Percentiles rank a stretch among this genome's conserved stretches.
Conservation (phyloP, 2,113 vertebrate genomes). For the Brienomyrus brachyistius region DNA sequence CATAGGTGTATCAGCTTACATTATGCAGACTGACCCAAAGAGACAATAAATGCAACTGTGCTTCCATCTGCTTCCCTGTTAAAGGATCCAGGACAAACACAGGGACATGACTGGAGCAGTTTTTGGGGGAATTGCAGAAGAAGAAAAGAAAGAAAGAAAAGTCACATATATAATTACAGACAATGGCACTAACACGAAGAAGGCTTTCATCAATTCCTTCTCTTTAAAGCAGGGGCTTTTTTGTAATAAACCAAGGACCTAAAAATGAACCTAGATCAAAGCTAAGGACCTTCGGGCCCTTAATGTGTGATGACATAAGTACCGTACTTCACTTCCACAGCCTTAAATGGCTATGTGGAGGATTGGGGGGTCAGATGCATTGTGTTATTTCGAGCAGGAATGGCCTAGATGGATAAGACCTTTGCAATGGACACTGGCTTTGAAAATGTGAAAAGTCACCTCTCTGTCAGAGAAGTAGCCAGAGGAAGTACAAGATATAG, state of each 20-base stretch:
- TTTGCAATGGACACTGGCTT: not conserved
- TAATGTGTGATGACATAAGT: not conserved
- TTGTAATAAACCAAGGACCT: not conserved
- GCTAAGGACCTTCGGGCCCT: not conserved
- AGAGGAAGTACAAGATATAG: not conserved
- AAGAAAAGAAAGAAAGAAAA: not conserved
- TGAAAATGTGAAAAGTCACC: not conserved
- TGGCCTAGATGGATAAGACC: not conserved
- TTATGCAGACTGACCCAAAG: not conserved
- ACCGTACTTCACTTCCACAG: not conserved
- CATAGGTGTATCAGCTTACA: not conserved
- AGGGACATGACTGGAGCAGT: not conserved
- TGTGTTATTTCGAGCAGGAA: not conserved
- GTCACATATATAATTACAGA: not conserved
- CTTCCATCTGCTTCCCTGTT: not conserved
- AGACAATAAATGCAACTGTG: not conserved
- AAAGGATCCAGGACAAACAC: not conserved
- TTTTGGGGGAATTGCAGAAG: not conserved
- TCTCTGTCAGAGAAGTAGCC: not conserved
- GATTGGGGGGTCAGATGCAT: not conserved
- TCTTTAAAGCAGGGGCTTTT: not conserved
- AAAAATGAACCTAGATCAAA: not conserved
- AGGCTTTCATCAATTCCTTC: not conserved
- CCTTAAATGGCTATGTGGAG: not conserved
- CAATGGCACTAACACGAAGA: not conserved